Conservation (phyloP, 2,113 vertebrate species). For the Perca schrenkii region DNA sequence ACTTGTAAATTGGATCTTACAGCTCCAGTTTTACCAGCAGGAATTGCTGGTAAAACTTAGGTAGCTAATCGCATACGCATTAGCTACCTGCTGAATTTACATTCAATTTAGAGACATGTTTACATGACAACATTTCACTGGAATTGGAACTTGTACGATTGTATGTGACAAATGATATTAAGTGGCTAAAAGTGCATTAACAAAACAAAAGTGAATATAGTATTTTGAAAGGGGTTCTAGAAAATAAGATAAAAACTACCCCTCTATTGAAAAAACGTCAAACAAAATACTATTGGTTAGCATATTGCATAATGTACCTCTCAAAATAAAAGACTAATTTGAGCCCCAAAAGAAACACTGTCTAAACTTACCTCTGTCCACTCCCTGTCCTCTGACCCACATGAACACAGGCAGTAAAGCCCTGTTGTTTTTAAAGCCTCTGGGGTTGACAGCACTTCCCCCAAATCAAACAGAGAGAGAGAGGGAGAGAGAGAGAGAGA, state of each 20-base stretch:
- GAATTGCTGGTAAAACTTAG: too few species aligned
- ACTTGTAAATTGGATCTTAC: not conserved
- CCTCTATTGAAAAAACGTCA: too few species aligned
- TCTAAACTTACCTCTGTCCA: conserved; percentile 62
- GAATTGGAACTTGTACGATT: too few species aligned
- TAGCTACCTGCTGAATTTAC: not conserved
- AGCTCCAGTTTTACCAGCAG: not conserved
- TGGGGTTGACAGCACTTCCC: conserved; percentile 57
- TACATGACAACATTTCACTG: too few species aligned
- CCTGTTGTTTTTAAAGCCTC: conserved; percentile 65
- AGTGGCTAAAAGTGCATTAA: not conserved
- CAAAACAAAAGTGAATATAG: not conserved
- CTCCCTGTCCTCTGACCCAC: conserved; percentile 35
- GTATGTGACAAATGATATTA: too few species aligned
- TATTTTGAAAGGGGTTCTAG: not conserved
- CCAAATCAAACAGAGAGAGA: conserved; percentile 60
- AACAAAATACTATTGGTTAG: not conserved
- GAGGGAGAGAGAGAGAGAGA: conserved; percentile 16
- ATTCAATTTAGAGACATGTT: not conserved
- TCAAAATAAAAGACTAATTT: not conserved
- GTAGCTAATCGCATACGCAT: too few species aligned
- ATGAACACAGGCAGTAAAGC: conserved; percentile 38
- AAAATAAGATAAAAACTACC: not conserved
- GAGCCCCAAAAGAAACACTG: not conserved
- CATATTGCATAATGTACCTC: not conserved